A percentile compares a stretch with the other conserved stretches of the same genome.
These are phyloP conservation scores for Drosophila mercatorum DNA, from an alignment of 2,888 invertebrate species.

Conservation along the genomic window DNA sequence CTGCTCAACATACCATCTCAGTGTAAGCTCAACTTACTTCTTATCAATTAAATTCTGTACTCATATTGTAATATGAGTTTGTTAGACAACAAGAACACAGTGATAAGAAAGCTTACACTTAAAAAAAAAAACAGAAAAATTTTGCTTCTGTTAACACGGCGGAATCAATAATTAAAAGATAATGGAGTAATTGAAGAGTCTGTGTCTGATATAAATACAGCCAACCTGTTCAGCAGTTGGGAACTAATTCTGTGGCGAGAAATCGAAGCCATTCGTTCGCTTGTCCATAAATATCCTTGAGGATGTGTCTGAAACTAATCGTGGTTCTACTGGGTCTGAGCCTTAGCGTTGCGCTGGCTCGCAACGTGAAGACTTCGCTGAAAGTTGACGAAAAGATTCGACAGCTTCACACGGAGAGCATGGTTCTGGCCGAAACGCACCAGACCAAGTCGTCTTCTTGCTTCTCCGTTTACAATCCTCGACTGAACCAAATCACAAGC, in stretches of 20 bases:
- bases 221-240: not conserved
- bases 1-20: too few species aligned
- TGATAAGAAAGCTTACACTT: constrained; percentile 16
- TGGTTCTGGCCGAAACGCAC: constrained; percentile 42
- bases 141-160: not conserved
- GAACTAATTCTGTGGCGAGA: not conserved
- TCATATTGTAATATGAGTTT: not conserved
- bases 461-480: constrained; percentile 41
- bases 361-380: constrained; percentile 12
- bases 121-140: not conserved
- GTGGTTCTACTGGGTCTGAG: constrained; percentile 37
- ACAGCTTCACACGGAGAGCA: constrained; percentile 31
- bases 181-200: not conserved
- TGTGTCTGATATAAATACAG: constrained; percentile 37
- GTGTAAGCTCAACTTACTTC: too few species aligned
- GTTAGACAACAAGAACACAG: not conserved
- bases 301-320: constrained; percentile 44
- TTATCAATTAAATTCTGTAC: too few species aligned
- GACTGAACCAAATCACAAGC: constrained; percentile 13
- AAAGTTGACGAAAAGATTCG: constrained; percentile 27
- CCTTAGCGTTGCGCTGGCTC: constrained; percentile 9
- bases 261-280: not conserved
- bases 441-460: constrained; percentile 23
- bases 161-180: constrained; percentile 41
- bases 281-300: not conserved